These are phyloP conservation scores for Popillia japonica DNA, from an alignment of 1,140 invertebrate genomes.

Conservation along the genomic window DNA sequence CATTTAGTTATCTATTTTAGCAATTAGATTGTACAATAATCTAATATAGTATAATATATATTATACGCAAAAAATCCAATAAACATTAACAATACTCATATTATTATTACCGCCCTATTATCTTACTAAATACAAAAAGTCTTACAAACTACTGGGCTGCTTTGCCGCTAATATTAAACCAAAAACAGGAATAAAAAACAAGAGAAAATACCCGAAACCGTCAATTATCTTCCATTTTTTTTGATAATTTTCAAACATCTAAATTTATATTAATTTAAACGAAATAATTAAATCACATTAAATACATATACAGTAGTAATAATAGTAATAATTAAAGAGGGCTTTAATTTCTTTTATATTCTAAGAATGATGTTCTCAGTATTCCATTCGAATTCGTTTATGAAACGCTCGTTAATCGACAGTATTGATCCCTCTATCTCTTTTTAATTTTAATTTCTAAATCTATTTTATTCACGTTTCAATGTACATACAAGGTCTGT, in stretches of 20 bases:
- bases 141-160: not conserved
- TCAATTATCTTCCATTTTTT: constrained; percentile 42
- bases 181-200: not conserved
- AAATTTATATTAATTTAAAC: not conserved
- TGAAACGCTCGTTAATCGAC: not conserved
- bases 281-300: constrained; percentile 33
- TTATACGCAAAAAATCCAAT: constrained; percentile 22
- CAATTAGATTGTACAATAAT: constrained; percentile 12
- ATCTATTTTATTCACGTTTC: constrained; percentile 18
- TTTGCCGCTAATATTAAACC: not conserved
- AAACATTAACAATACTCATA: constrained; percentile 35
- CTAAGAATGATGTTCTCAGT: not conserved
- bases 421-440: not conserved
- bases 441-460: constrained; percentile 16
- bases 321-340: constrained; percentile 49
- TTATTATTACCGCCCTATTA: constrained; percentile 13
- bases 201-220: constrained; percentile 23
- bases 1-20: not conserved
- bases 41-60: not conserved
- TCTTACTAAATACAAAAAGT: constrained; percentile 23
- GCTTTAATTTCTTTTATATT: constrained; percentile 27
- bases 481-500: not conserved
- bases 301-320: constrained; percentile 45
- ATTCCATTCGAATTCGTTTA: not conserved
- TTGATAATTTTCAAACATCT: constrained; percentile 9